Percentiles rank a stretch among this genome's conserved stretches.
Evolutionary conservation across 2,797 vertebrate genomes (phyloP).

Genomic region (Channa striata): DNA sequence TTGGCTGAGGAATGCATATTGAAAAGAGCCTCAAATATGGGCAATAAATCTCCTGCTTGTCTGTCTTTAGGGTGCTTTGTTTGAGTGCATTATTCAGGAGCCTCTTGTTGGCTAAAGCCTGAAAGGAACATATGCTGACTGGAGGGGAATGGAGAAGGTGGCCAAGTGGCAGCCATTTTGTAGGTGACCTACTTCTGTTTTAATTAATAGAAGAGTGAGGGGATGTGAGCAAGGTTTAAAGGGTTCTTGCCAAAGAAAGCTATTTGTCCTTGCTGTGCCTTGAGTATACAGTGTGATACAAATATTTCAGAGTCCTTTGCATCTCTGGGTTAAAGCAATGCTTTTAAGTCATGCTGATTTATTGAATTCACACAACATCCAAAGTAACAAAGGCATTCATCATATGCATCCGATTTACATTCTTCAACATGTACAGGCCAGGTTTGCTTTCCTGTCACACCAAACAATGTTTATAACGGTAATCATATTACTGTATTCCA

Average conservation of each 20-base stretch:
- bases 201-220: constrained; percentile 69
- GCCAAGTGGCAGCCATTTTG: constrained; percentile 78
- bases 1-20: constrained; percentile 65
- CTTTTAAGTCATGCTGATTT: constrained; percentile 72
- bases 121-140: constrained; percentile 80
- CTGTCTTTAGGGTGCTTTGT: constrained; percentile 71
- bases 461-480: constrained; percentile 56
- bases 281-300: constrained; percentile 26
- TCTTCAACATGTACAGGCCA: constrained; percentile 4
- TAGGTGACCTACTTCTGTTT: constrained; percentile 81
- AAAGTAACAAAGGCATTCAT: constrained; percentile 65
- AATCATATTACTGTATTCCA: constrained; percentile 70
- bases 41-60: constrained; percentile 67
- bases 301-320: constrained; percentile 53
- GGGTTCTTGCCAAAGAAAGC: constrained; percentile 57
- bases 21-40: constrained; percentile 64
- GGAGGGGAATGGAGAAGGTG: constrained; percentile 66
- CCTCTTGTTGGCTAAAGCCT: constrained; percentile 69
- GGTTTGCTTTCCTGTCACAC: constrained; percentile 49
- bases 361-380: constrained; percentile 61
- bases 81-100: constrained; percentile 73
- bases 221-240: constrained; percentile 31
- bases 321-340: constrained; percentile 53
- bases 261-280: constrained; percentile 64
- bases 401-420: constrained; percentile 66